Conservation (phyloP, 2,113 vertebrate species). For the Limnothrissa miodon region DNA sequence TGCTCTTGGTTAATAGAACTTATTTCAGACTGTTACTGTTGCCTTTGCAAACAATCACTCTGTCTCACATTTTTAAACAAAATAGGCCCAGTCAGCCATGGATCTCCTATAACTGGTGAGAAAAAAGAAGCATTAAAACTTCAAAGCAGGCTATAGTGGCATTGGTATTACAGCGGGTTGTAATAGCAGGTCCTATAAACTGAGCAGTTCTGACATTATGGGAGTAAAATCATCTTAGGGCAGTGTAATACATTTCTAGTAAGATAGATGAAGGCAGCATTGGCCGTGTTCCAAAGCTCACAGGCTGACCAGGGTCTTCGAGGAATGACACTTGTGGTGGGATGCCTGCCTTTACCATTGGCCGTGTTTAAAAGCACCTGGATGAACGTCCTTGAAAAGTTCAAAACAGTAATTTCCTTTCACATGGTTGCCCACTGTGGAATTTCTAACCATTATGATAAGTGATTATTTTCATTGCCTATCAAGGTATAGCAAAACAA, state of each 20-base stretch:
- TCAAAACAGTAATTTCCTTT: constrained; percentile 5
- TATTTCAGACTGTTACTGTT: background rate
- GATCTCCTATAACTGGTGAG: background rate
- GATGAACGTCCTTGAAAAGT: constrained; percentile 7
- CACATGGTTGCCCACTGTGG: background rate
- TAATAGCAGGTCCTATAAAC: background rate
- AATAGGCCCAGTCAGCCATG: background rate
- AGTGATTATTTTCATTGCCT: background rate
- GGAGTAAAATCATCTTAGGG: background rate
- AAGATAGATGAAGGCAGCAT: background rate
- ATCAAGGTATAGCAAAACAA: background rate
- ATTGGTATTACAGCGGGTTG: background rate
- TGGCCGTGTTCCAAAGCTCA: constrained; percentile 6
- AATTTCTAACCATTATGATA: background rate
- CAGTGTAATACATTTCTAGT: background rate
- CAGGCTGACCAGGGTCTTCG: background rate
- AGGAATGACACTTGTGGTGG: background rate
- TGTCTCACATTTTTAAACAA: background rate
- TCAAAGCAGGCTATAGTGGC: background rate
- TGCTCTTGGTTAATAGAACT: background rate
- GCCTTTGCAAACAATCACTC: background rate
- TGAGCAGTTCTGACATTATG: background rate
- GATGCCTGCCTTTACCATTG: background rate
- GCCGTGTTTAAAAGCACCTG: background rate
- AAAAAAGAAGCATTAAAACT: background rate